These are phyloP conservation scores for Pempheris klunzingeri DNA, from an alignment of 2,797 vertebrate species.

Conservation along the genomic window DNA sequence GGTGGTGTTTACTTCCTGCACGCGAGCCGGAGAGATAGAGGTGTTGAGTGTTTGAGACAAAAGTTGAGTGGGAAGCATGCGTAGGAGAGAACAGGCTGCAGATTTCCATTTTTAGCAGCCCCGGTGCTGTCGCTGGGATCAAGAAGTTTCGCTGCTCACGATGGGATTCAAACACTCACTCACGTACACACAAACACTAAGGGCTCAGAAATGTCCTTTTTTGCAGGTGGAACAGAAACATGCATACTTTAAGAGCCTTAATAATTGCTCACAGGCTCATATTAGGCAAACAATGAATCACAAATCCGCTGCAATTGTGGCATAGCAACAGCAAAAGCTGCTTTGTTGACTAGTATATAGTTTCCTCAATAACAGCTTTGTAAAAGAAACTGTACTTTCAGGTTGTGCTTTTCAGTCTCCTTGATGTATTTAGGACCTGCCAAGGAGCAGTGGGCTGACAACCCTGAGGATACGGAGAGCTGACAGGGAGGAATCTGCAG, in stretches of 20 bases:
- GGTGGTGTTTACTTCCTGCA: slow-evolving; percentile 74
- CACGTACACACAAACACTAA: slow-evolving; percentile 16
- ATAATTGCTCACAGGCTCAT: slow-evolving; percentile 66
- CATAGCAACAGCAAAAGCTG: slow-evolving; percentile 55
- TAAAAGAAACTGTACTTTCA: slow-evolving; percentile 37
- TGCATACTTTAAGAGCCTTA: slow-evolving; percentile 53
- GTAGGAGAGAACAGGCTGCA: slow-evolving; percentile 76
- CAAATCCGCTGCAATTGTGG: slow-evolving; percentile 43
- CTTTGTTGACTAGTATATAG: slow-evolving; percentile 30
- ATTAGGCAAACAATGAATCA: slow-evolving; percentile 66
- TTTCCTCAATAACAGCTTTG: slow-evolving; percentile 15
- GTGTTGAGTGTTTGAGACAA: slow-evolving; percentile 76
- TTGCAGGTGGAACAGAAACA: slow-evolving; percentile 68
- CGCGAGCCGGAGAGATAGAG: slow-evolving; percentile 59
- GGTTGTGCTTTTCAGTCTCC: neutral
- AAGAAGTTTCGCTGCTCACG: slow-evolving; percentile 64
- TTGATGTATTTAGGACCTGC: slow-evolving; percentile 23
- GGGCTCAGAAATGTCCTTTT: slow-evolving; percentile 55
- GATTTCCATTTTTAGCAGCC: slow-evolving; percentile 81
- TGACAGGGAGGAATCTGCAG: slow-evolving; percentile 59
- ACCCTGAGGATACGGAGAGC: slow-evolving; percentile 36
- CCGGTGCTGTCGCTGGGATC: slow-evolving; percentile 59
- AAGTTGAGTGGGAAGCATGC: slow-evolving; percentile 81
- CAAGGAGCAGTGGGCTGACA: slow-evolving; percentile 20
- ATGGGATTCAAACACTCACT: slow-evolving; percentile 44